These are phyloP conservation scores for Prionailurus viverrinus DNA, from an alignment of 2,113 vertebrate genomes.

Conservation along the genomic window DNA sequence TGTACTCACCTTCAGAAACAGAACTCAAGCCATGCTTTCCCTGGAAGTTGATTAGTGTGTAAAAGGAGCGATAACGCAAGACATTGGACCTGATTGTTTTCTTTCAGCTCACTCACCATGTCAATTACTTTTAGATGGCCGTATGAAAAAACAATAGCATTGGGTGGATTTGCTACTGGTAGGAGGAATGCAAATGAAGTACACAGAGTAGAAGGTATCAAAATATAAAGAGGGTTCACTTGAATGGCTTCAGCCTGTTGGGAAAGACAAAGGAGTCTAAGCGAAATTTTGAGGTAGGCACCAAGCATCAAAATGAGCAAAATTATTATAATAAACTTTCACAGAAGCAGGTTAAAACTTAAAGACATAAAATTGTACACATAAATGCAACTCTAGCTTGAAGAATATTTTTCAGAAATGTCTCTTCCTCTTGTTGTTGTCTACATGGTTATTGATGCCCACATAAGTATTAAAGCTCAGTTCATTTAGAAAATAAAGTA, in stretches of 20 bases:
- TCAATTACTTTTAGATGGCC: conserved; percentile 92
- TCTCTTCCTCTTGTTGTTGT: neutral
- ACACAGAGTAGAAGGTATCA: conserved; percentile 94
- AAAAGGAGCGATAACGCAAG: neutral
- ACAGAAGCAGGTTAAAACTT: neutral
- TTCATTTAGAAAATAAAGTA: conserved; percentile 36
- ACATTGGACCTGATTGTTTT: neutral
- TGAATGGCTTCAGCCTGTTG: conserved; percentile 93
- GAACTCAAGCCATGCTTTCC: neutral
- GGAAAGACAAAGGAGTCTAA: conserved; percentile 33
- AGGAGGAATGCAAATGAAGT: conserved; percentile 96
- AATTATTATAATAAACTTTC: neutral
- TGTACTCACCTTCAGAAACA: neutral
- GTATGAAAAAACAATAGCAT: conserved; percentile 95
- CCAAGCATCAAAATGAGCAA: neutral
- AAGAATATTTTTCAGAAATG: neutral
- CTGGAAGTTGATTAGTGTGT: neutral
- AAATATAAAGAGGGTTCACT: conserved; percentile 93
- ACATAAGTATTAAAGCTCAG: neutral
- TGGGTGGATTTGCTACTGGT: conserved; percentile 95
- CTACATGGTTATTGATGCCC: neutral
- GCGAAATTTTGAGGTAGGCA: conserved; percentile 31
- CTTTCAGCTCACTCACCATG: conserved; percentile 91
- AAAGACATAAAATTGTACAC: neutral
- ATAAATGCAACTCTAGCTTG: neutral